Evolutionary conservation across 2,888 invertebrate species (phyloP).

Genomic region (Phytoseiulus persimilis): DNA sequence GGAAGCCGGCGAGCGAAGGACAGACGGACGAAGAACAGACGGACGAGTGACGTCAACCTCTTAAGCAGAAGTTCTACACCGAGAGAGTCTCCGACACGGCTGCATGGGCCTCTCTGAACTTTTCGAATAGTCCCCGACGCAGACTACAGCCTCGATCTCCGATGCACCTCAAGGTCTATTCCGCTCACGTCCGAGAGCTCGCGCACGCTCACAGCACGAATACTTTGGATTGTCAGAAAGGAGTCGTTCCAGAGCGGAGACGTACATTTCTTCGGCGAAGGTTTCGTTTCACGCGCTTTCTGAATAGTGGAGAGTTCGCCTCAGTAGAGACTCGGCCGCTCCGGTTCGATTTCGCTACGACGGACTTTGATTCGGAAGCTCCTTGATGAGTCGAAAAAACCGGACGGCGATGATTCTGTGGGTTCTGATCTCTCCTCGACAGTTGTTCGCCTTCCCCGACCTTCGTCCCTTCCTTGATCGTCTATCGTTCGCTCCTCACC

Average conservation of each 20-base stretch:
- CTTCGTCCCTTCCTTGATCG: no score
- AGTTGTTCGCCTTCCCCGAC: no score
- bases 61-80: background rate
- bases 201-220: background rate
- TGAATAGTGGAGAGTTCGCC: no score
- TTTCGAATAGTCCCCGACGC: background rate
- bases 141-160: background rate
- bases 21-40: background rate
- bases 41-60: background rate
- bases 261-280: background rate
- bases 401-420: no score
- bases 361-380: no score
- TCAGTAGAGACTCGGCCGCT: no score
- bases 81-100: background rate
- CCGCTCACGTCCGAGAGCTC: background rate
- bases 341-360: no score
- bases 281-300: background rate
- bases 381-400: no score
- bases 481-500: no score
- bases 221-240: background rate
- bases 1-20: background rate
- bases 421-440: no score
- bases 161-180: background rate
- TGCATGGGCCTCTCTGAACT: background rate
- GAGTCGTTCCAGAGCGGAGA: background rate